Evolutionary conservation across 2,113 vertebrate genomes (phyloP), one percentile per base, ranked within the genome.

Genomic region (Gadus chalcogrammus): DNA sequence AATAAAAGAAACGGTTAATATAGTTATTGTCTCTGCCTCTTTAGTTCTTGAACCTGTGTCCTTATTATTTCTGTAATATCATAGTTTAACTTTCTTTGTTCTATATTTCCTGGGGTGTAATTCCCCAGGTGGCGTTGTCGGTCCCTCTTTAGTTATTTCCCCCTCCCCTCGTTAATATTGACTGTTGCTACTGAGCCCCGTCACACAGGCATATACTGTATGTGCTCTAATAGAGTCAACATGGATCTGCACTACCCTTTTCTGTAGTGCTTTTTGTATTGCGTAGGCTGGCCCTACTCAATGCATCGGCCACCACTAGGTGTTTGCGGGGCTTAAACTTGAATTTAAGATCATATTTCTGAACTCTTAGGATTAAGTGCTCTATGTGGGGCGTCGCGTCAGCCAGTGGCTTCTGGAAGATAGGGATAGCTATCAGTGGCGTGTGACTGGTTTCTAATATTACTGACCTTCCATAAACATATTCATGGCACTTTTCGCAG

Each of bases 291-390:
- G 59, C 59, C 59, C 59, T 3, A 4, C 59, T 61, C n/a, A 56
- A 56, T 6, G 8, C 7, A n/a, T 18, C 59, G 15, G 15, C 59
- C 5, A 74, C 60, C 8, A 72, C 22, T 59, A 74, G 15, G 52
- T 74, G 68, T n/a, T 70, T 79, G 17, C 68, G 68, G 20, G 72
- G 77, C 12, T 42, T 68, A 18, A 63, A 70, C 3, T 52, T 61
- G 63, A 79, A 71, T 24, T 18, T 17, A 58, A 74, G 27, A 28
- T 78, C 67, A 67, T 74, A 70, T 18, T 71, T 79, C 11, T 78
- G 71, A 4, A 78, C 63, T 28, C 68, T 3, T n/a, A 74, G 18
- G 67, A 79, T 74, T 13, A 78, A 22, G 7, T 27, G 11, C 48
- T 74, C 63, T 7, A 74, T 78, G 58, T 20, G 42, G 4, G 64